Conservation (phyloP, 2,888 invertebrate species). For the Synanthedon myopaeformis region DNA sequence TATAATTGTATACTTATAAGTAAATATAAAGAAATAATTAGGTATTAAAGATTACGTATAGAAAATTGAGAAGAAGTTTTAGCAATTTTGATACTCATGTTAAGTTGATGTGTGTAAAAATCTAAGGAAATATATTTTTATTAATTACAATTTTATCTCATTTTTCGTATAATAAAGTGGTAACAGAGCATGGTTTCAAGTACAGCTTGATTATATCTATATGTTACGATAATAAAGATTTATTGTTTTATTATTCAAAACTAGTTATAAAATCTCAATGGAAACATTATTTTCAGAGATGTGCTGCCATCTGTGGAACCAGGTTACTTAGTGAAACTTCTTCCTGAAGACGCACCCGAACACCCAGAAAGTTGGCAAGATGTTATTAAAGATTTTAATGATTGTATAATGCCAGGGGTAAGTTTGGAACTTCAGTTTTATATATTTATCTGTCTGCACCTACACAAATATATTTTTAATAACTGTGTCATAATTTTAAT, state of each 20-base stretch:
- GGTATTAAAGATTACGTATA: too few relatives aligned
- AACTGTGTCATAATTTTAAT: not conserved
- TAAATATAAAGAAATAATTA: constrained; percentile 1
- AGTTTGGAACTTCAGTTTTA: constrained; percentile 7
- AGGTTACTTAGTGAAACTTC: constrained; percentile 84
- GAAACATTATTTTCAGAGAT: constrained; percentile 55
- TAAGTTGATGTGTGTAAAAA: too few relatives aligned
- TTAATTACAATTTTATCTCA: too few relatives aligned
- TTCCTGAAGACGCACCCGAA: constrained; percentile 87
- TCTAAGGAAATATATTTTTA: too few relatives aligned
- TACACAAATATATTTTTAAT: not conserved
- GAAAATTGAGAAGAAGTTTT: too few relatives aligned
- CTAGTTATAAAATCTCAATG: constrained; percentile 3
- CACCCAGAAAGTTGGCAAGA: constrained; percentile 86
- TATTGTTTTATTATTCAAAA: too few relatives aligned
- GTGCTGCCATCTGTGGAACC: constrained; percentile 91
- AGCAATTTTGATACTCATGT: too few relatives aligned
- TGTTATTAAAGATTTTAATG: constrained; percentile 89
- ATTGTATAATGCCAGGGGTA: constrained; percentile 91
- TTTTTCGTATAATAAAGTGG: too few relatives aligned
- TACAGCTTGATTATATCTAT: too few relatives aligned
- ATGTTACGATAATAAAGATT: too few relatives aligned
- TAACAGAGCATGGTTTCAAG: too few relatives aligned
- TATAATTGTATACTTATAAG: constrained; percentile 2
- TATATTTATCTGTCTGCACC: too few relatives aligned